Evolutionary conservation across 2,113 vertebrate species (phyloP), one percentile per base, ranked within the genome.

Genomic region (Malurus melanocephalus): DNA sequence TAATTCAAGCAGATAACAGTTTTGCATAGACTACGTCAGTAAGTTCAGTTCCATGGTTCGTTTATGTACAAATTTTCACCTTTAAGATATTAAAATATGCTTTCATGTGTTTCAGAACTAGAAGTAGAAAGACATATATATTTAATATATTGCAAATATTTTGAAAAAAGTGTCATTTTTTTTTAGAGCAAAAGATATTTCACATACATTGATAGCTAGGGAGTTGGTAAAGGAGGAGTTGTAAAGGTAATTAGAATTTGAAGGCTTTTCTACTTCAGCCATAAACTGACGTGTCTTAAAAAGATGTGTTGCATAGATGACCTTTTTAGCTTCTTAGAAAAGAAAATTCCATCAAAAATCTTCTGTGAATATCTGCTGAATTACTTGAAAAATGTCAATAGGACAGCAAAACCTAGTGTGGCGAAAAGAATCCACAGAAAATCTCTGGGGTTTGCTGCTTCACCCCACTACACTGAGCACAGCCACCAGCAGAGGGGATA

Each of bases 401-500:
- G 22, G 69, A 40, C 20, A 17, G 7, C 14, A 76, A 59, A 86
- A 65, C 9, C 24, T 16, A 13, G 4, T 17, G 19, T 43, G 38
- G 10, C 66, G 9, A 22, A 67, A n/a, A 13, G 3, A 46, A 59
- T 46, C 21, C 32, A 33, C 28, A 49, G 24, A 15, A 23, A 64
- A 21, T 45, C 18, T 66, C 14, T n/a, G 16, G 3, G 16, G 3
- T 13, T 59, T 74, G 11, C 18, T 82, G 13, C 33, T 82, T 53
- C 11, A 14, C 22, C 13, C 15, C 6, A 6, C 8, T 28, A 22
- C 15, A 13, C 20, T 55, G 10, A 51, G 20, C 10, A 51, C 15
- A 71, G 13, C 7, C 27, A 64, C 14, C 6, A 21, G 10, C 2
- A 55, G 3, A 27, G 1, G 12, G 3, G 4, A 7, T 22, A 57